These are phyloP conservation scores for Salmo trutta DNA, from an alignment of 2,797 vertebrate genomes.

Conservation along the genomic window DNA sequence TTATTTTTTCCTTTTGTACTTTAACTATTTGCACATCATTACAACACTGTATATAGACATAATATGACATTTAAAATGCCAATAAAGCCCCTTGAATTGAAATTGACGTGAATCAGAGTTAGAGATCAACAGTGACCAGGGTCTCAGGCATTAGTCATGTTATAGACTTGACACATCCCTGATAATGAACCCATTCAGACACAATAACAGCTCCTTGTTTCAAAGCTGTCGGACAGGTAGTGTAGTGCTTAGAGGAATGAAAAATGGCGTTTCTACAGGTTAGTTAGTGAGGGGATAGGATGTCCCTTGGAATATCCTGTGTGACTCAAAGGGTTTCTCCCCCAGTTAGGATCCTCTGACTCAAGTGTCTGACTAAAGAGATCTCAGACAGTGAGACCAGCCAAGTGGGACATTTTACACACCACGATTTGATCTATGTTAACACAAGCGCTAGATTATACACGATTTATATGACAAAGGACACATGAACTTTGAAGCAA, in stretches of 20 bases:
- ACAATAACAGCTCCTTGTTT: slow-evolving; percentile 54
- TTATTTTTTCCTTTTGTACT: too few relatives aligned
- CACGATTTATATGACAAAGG: background rate
- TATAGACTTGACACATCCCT: background rate
- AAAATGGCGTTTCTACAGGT: slow-evolving; percentile 56
- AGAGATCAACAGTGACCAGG: slow-evolving; percentile 3
- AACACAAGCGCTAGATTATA: background rate
- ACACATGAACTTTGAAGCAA: background rate
- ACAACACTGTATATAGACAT: too few relatives aligned
- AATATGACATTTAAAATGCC: too few relatives aligned
- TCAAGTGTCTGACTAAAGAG: background rate
- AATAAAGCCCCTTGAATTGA: too few relatives aligned
- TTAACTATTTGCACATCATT: too few relatives aligned
- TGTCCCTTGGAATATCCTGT: background rate
- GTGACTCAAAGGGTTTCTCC: background rate
- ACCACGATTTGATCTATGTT: background rate
- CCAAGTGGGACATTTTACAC: background rate
- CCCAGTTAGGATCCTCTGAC: background rate
- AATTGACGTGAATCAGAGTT: background rate
- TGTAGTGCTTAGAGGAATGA: slow-evolving; percentile 37
- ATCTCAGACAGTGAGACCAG: background rate
- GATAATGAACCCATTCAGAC: slow-evolving; percentile 16
- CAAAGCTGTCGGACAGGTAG: slow-evolving; percentile 60
- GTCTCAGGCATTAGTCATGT: background rate
- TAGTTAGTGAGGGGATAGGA: background rate